Evolutionary conservation across 37 sponge, comb jelly and placozoan species (phyloP), one percentile per base, ranked within the genome.

Genomic region (Haliclona indistincta): DNA sequence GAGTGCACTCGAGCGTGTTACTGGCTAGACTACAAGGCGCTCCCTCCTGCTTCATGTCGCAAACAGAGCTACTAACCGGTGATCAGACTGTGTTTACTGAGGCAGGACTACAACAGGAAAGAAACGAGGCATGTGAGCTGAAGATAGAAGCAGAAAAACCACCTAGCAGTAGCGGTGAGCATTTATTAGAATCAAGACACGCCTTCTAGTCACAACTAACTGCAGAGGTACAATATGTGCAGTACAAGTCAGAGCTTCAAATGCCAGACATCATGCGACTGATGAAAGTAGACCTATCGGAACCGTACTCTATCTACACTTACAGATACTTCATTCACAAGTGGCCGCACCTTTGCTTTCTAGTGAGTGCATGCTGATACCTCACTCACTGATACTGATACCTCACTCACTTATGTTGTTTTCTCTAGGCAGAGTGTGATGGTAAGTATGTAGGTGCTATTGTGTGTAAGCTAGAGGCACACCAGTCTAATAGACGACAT

Each of bases 231-330:
- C 54, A 55, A 36, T 95, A 92, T 67, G 80, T 75, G 2, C 54
- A 60, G 26, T 98, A 98, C 66, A 61, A 73, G 39, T 86, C 87
- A 13, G 99, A 98, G 74, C 20, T 45, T 34, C 91, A 92, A 51
- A 62, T 98, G 83, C 83, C 91, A 0, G 83, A 83, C 33, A 95
- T 98, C 22, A 95, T 95, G 68, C 43, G 71, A 23, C 81, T 98
- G 70, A 98, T 98, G 86, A 88, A 90, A 65, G 89, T 87, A 4
- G 88, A 95, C 26, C 81, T 98, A 1, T 95, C 96, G 0, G 99
- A 98, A 55, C 99, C 99, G 0, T 98, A 98, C 86, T 98, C 99
- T 28, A 87, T 98, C 11, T 98, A 98, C 77, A 98, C 99, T 0
- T 98, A 95, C 56, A 81, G 99, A 17, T 98, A 98, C 77, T 98